Percentiles rank a stretch among this genome's conserved stretches.
Conservation (phyloP, 2,113 vertebrate genomes). For the Xyrauchen texanus region DNA sequence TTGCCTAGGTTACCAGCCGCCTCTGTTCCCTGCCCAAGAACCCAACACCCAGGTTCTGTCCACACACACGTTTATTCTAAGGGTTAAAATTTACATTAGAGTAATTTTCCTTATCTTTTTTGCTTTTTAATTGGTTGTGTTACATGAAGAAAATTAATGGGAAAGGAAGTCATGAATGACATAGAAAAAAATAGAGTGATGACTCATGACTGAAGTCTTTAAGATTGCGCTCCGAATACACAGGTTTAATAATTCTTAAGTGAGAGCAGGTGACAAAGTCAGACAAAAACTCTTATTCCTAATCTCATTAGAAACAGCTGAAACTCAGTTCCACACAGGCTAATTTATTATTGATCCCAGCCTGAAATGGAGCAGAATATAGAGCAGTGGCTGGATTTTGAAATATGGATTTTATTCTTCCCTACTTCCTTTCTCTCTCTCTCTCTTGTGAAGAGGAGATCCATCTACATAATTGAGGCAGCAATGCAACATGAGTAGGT, state of each 20-base stretch:
- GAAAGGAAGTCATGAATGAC: no score
- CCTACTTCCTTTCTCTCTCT: not conserved
- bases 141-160: no score
- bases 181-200: no score
- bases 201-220: no score
- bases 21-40: no score
- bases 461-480: constrained; percentile 58
- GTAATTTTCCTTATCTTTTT: no score
- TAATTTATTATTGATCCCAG: constrained; percentile 64
- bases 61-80: no score
- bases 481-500: constrained; percentile 53
- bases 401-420: constrained; percentile 57
- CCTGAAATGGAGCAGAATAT: constrained; percentile 62
- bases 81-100: no score
- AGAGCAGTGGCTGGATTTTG: constrained; percentile 43
- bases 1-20: no score
- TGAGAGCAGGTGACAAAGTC: constrained; percentile 49
- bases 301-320: constrained; percentile 62
- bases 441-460: constrained; percentile 36
- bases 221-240: constrained; percentile 53
- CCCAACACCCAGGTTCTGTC: no score
- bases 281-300: constrained; percentile 59
- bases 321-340: constrained; percentile 51
- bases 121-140: no score
- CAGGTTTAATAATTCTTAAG: constrained; percentile 69